Evolutionary conservation across 2,888 invertebrate species (phyloP).

Genomic region (Nebria salina): DNA sequence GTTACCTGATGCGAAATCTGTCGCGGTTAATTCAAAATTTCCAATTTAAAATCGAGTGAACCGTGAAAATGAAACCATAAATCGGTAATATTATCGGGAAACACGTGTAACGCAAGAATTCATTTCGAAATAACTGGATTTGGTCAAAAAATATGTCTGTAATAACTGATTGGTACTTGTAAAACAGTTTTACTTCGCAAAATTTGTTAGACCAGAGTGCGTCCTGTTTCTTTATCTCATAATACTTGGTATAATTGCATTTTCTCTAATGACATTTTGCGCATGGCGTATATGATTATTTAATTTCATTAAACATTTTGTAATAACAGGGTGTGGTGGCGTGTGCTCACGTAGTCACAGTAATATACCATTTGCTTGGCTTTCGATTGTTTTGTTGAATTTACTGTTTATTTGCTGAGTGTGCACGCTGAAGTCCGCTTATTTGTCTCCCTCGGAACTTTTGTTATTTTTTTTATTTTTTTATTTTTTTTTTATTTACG

Average conservation of each 20-base stretch:
- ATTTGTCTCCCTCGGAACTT: conserved; percentile 7
- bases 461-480: conserved; percentile 27
- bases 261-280: conserved; percentile 38
- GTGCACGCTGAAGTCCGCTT: conserved; percentile 5
- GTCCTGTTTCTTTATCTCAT: conserved; percentile 32
- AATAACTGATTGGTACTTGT: background rate
- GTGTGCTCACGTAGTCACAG: background rate
- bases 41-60: conserved; percentile 12
- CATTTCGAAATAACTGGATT: background rate
- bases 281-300: conserved; percentile 37
- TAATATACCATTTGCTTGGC: conserved; percentile 9
- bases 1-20: background rate
- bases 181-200: background rate
- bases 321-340: conserved; percentile 29
- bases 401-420: conserved; percentile 38
- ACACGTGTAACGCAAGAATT: background rate
- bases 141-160: background rate
- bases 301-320: conserved; percentile 33
- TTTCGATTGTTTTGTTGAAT: conserved; percentile 39
- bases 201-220: background rate
- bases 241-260: conserved; percentile 30
- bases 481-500: conserved; percentile 33
- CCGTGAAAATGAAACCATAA: conserved; percentile 36
- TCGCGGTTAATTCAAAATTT: conserved; percentile 2
- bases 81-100: conserved; percentile 26